Base-by-base conservation (phyloP, 2,797 vertebrate genomes). In the Ctenosaura bakeri region DNA sequence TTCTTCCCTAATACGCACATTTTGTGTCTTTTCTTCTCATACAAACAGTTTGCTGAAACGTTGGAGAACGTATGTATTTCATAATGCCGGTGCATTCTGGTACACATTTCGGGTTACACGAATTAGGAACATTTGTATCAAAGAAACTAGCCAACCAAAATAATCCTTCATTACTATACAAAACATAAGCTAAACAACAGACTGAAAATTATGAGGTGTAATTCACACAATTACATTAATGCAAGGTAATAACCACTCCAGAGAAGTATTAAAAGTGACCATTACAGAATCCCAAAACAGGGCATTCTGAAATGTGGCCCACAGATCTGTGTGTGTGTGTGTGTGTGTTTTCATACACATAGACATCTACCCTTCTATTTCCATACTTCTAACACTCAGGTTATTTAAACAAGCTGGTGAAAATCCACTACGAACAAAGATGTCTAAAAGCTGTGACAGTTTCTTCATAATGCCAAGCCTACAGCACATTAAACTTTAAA, bases 401-500 rank as follows among this genome's bases (percentile, higher is more conserved):
- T 94, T 96, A 94, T 96, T 96, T 96, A 95, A 95, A 96, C 92
- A 96, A 94, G 89, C 46, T 82, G 77, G 54, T 95, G 94, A 95
- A 95, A 91, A 95, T 92, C 92, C 90, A 95, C 95, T 94, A 92
- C 95, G 92, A 95, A 96, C 93, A 95, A 85, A 93, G 91, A 92
- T 94, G 91, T 91, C 87, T 89, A 90, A 94, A 93, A 94, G 94
- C 94, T 95, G 85, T 95, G 96, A 96, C 95, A 96, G 95, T 78
- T 93, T 92, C 94, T 94, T 95, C 92, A 94, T 96, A 96, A 95
- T 93, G 90, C 88, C 93, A 94, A 94, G 89, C 91, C 95, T 94
- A 95, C 92, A 94, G 93, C 95, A 96, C 95, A 96, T 96, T 96
- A 96, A 96, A 95, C 96, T 96, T 96, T 94, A 95, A 96, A 96